These are phyloP conservation scores for Thripadectes ignobilis DNA, from an alignment of 2,797 vertebrate species.

Conservation along the genomic window DNA sequence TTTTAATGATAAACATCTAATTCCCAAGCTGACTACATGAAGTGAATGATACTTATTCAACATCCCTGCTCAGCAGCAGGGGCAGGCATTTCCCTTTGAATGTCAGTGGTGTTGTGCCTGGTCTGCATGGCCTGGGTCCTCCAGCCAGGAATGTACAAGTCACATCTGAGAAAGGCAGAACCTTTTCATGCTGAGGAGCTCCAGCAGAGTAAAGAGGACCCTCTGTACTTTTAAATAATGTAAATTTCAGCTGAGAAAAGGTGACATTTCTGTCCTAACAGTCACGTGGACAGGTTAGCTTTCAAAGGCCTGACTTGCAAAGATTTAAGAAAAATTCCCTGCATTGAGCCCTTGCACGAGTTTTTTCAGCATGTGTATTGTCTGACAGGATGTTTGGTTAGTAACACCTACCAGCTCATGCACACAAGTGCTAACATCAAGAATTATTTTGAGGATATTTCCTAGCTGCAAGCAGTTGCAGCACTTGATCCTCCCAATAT, in stretches of 20 bases:
- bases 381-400: not conserved
- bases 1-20: conserved; percentile 36
- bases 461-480: not conserved
- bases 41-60: conserved; percentile 15
- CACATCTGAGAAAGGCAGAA: not conserved
- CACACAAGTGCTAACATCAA: not conserved
- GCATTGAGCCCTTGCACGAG: not conserved
- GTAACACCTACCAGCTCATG: not conserved
- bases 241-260: not conserved
- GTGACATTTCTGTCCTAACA: not conserved
- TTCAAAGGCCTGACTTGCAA: not conserved
- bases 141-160: not conserved
- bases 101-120: not conserved
- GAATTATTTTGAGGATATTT: not conserved
- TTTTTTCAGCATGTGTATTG: rapidly evolving
- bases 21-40: not conserved
- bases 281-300: not conserved
- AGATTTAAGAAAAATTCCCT: not conserved
- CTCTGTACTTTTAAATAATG: not conserved
- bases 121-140: not conserved
- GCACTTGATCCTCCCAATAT: not conserved
- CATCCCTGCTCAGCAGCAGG: not conserved
- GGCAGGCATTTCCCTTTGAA: not conserved
- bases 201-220: not conserved
- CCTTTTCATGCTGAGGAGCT: not conserved